Evolutionary conservation across 2,888 invertebrate species (phyloP).

Genomic region (Ephialtes manifestator): DNA sequence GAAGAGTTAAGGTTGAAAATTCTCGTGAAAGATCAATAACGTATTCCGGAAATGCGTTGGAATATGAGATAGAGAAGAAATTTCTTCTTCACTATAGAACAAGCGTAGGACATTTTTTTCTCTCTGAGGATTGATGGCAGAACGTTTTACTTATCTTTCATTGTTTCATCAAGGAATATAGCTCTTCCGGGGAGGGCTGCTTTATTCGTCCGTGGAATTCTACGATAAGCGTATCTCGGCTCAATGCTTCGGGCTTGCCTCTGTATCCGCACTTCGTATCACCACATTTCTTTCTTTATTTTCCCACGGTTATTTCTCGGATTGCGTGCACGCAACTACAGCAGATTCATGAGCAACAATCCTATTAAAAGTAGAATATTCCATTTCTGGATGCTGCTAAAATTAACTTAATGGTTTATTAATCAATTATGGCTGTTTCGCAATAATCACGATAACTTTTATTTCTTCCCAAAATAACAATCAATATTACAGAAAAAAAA

Average conservation of each 20-base stretch:
- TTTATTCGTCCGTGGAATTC: neutral
- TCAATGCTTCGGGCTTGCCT: neutral
- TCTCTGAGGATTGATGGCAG: conserved; percentile 5
- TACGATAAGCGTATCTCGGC: conserved; percentile 20
- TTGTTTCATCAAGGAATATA: neutral
- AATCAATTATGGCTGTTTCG: neutral
- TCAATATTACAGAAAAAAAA: too few species aligned
- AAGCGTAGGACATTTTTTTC: conserved; percentile 6
- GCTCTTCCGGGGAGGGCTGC: neutral
- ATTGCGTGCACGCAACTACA: conserved; percentile 27
- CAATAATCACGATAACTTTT: too few species aligned
- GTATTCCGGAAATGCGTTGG: neutral
- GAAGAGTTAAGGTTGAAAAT: neutral
- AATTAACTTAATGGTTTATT: neutral
- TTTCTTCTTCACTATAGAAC: too few species aligned
- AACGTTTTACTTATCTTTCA: conserved; percentile 12
- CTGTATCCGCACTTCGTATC: neutral
- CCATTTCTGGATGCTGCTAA: neutral
- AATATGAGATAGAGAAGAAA: neutral
- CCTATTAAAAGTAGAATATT: neutral
- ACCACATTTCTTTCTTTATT: neutral
- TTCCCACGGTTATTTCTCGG: conserved; percentile 25
- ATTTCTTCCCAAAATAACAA: too few species aligned
- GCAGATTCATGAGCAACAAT: neutral
- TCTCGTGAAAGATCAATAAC: neutral